Evolutionary conservation across 2,888 invertebrate genomes (phyloP), one percentile per base, ranked within the genome.

Genomic region (Drosophila bunnanda): DNA sequence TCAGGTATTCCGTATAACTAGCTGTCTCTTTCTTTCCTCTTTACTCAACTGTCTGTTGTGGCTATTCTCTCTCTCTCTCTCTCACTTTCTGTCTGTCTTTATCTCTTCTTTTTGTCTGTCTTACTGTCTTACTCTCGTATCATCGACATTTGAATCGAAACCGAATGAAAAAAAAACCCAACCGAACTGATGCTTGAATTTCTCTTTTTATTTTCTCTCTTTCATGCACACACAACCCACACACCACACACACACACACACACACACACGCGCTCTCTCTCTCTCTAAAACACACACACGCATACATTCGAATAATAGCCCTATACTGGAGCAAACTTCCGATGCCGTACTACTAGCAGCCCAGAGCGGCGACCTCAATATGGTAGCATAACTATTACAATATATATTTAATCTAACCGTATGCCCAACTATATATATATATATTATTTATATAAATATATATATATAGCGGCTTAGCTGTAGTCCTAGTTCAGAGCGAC

Each of bases 291-390:
- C n/a, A 64, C 53, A 36, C 36, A 43, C 13, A 50, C 57, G 36
- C 17, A 39, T 4, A 39, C 54, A 38, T 34, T 50, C 12, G 38
- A 65, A 69, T 53, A 81, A 77, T 85, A 96, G 96, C 93, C 95
- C 96, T 93, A 94, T 96, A 90, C 93, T 96, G 92, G 96, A 97
- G 93, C 96, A 95, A 94, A 95, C 96, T 84, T 95, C 96, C 84
- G 97, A 97, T 92, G 95, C 95, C 84, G 94, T 97, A 82, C 94
- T 97, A 84, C 95, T 95, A 93, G 97, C 97, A 75, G 97, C 97
- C 52, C 97, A 96, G 94, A 93, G 94, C 86, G 97, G 97, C 75
- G 96, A 97, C 93, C 93, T 97, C 72, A 95, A 94, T 93, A 94
- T 94, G 94, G 96, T 96, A 94, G 85, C 62, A 73, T 58, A 55